Evolutionary conservation across 1,140 invertebrate genomes (phyloP).

Genomic region (Drosophila arizonae): DNA sequence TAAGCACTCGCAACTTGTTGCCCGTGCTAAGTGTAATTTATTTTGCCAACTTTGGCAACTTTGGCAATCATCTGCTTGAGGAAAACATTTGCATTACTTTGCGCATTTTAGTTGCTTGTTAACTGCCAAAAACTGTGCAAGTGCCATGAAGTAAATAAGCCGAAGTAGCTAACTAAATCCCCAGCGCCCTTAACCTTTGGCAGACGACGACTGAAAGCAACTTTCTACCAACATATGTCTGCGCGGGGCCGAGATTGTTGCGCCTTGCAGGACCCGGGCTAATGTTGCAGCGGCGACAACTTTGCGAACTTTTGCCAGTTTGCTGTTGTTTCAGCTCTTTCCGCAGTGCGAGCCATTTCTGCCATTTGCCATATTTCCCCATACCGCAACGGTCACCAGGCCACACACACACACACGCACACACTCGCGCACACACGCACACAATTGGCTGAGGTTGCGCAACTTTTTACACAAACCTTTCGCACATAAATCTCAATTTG

Average conservation of each 20-base stretch:
- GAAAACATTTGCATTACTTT: constrained; percentile 14
- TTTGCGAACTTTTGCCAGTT: constrained; percentile 66
- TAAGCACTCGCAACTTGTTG: constrained; percentile 20
- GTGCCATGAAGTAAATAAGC: constrained; percentile 30
- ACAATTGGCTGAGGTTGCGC: constrained; percentile 75
- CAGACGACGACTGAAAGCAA: constrained; percentile 8
- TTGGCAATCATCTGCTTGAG: constrained; percentile 9
- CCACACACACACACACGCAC: constrained; percentile 39
- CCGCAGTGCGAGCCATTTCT: constrained; percentile 51
- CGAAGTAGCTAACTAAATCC: constrained; percentile 23
- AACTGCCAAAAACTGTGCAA: constrained; percentile 33
- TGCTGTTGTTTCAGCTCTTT: constrained; percentile 50
- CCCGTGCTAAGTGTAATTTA: constrained; percentile 13
- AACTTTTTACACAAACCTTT: constrained; percentile 66
- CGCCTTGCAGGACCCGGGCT: constrained; percentile 28
- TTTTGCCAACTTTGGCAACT: background rate
- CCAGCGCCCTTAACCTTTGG: constrained; percentile 37
- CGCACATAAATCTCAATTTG: constrained; percentile 78
- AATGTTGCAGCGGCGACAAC: constrained; percentile 69
- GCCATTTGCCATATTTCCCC: constrained; percentile 71
- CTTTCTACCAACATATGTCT: constrained; percentile 21
- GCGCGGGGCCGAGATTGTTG: constrained; percentile 28
- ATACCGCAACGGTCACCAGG: constrained; percentile 59
- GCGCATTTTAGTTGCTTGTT: constrained; percentile 26
- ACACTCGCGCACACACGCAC: constrained; percentile 27